phyloP scores from a whole-genome alignment of 2,113 vertebrate genomes.

The Edolisoma coerulescens region DNA sequence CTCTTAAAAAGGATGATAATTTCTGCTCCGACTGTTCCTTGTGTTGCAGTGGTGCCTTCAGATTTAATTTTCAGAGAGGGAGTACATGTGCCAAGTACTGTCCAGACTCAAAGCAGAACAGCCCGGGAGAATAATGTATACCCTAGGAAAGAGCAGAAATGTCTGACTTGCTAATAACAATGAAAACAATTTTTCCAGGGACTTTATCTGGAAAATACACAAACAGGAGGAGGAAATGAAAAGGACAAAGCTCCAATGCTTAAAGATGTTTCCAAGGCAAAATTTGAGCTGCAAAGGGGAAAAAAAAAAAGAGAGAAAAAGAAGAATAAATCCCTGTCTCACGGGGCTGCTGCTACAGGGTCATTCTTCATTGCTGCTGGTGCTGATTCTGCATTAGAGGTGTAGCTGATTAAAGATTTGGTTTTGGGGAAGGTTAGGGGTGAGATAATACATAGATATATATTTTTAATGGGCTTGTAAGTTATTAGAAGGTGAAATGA shows the following conservation, averaged over 20 bases:
- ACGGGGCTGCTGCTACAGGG: not conserved
- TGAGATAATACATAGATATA: constrained; percentile 20
- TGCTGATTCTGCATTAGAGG: constrained; percentile 63
- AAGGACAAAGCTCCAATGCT: constrained; percentile 7
- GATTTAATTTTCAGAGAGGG: not conserved
- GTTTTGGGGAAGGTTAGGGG: constrained; percentile 26
- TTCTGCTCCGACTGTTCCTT: not conserved
- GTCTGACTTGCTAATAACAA: constrained; percentile 9
- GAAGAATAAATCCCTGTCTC: not conserved
- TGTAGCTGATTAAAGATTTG: constrained; percentile 61
- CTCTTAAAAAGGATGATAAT: not conserved
- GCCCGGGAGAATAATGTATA: not conserved
- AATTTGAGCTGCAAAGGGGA: not conserved
- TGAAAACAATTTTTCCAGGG: constrained; percentile 15
- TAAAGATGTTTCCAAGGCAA: constrained; percentile 33
- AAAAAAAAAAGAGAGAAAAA: not conserved
- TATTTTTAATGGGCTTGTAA: constrained; percentile 42
- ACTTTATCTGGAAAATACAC: not conserved
- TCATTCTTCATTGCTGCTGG: constrained; percentile 57
- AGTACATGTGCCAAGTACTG: not conserved
- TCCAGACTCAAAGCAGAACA: not conserved
- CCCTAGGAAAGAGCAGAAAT: constrained; percentile 17
- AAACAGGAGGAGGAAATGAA: not conserved
- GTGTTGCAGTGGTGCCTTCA: not conserved
- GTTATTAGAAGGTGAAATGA: constrained; percentile 45